Percentiles rank a stretch among this genome's conserved stretches.
Evolutionary conservation across 1,140 invertebrate species (phyloP).

Genomic region (Drosophila carrolli): DNA sequence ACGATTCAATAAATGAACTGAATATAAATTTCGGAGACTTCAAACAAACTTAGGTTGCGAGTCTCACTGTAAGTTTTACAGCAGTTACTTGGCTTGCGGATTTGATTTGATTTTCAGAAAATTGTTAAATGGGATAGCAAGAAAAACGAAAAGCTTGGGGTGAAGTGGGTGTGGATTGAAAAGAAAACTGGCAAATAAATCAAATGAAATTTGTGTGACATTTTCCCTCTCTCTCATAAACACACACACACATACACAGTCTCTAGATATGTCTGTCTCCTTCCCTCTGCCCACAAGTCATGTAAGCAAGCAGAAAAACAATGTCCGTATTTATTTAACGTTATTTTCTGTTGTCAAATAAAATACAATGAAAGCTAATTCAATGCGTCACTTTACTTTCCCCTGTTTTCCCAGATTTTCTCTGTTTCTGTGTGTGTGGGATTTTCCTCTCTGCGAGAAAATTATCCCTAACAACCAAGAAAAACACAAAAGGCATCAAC

Average conservation of each 20-base stretch:
- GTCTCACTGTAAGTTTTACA: slow-evolving; percentile 22
- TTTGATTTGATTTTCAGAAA: slow-evolving; percentile 43
- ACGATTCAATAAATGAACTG: too few species aligned
- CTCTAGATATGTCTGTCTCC: slow-evolving; percentile 1
- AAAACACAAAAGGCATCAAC: slow-evolving; percentile 36
- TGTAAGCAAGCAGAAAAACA: slow-evolving; percentile 45
- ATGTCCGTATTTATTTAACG: slow-evolving; percentile 70
- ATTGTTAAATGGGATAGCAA: slow-evolving; percentile 18
- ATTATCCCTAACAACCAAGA: slow-evolving; percentile 55
- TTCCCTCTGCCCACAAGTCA: slow-evolving; percentile 22
- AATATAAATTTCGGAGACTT: not conserved
- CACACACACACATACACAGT: not conserved
- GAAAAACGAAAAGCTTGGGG: not conserved
- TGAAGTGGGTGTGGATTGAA: slow-evolving; percentile 29
- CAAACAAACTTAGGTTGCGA: not conserved
- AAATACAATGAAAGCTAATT: slow-evolving; percentile 61
- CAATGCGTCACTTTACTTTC: slow-evolving; percentile 46
- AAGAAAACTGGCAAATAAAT: slow-evolving; percentile 79
- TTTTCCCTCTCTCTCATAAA: slow-evolving; percentile 11
- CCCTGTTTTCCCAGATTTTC: not conserved
- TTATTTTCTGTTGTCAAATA: slow-evolving; percentile 75
- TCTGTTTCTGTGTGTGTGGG: not conserved
- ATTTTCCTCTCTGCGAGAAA: slow-evolving; percentile 12
- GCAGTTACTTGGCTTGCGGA: slow-evolving; percentile 18
- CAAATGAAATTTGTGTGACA: slow-evolving; percentile 79